Evolutionary conservation across 2,797 vertebrate species (phyloP), one percentile per base, ranked within the genome.

Genomic region (Sebastes minor): DNA sequence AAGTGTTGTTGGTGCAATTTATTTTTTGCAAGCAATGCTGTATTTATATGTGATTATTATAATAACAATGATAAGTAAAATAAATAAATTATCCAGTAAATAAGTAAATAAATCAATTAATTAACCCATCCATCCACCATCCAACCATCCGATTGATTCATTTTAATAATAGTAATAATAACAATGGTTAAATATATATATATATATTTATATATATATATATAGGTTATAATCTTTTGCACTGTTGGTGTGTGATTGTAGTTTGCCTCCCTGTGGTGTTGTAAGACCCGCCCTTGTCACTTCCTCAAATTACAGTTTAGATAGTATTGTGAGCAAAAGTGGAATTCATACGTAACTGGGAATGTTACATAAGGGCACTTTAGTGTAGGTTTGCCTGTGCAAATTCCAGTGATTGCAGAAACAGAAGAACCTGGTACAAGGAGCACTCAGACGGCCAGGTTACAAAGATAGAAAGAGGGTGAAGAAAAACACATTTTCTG

Each of bases 311-410:
- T 76, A 81, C 80, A 20, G 60, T 76, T 23, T 22, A 72, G 70
- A 78, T 83, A 84, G 67, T 74, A 53, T 71, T 86, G 80, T 77
- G 77, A 71, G 65, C 2, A 56, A 82, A 87, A 83, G 79, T 76
- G 82, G 80, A 88, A 75, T 82, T 93, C 61, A 86, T 86, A 76
- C 69, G 13, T 61, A 71, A 81, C 82, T 76, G 76, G 70, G 60
- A 70, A 86, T 52, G 87, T 94, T 95, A 93, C 63, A 84, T 92
- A 95, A 94, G 62, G 80, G 76, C 74, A 86, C 76, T 84, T 89
- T 65, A 55, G 66, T 78, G 80, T 72, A 82, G 81, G 35, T 72
- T 68, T 71, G 69, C 60, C 25, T 32, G 27, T 73, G 60, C 33
- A 76, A 81, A 56, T 86, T 80, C 33, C 73, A 78, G 74, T 67